Evolutionary conservation across 1,140 invertebrate genomes (phyloP), one percentile per base, ranked within the genome.

Genomic region (Rhopalosiphum padi): DNA sequence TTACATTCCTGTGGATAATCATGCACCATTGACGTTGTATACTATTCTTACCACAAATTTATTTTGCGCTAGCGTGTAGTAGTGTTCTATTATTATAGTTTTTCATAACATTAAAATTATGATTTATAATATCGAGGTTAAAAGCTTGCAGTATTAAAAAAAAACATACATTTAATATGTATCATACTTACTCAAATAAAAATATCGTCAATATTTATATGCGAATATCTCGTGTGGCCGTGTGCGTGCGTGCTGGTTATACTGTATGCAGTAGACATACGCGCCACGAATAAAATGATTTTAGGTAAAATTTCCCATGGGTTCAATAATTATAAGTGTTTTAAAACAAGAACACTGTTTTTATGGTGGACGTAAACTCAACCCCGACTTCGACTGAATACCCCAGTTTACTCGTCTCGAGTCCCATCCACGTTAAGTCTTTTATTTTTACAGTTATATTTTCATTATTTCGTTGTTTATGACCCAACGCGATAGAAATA

Each of bases 231-330:
- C 35, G 35, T 11, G 8, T 85, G 22, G 82, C 1, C 22, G 35
- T 11, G 35, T 43, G 37, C 2, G 22, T 83, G 8, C 3, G 2
- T 37, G 35, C 0, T 23, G 21, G 2, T 23, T 37, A 83, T 41
- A 35, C 21, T 83, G 7, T 37, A 83, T 30, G 0, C 6, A 23
- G 11, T 86, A 46, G 11, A 86, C 25, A 25, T 86, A 30, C 25
- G 15, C 43, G 21, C 6, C 6, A 23, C 22, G 41, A 53, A 51
- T 51, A 51, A 51, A 53, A 89, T 37, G n/a, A 53, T 51, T 89
- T 89, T 89, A 51, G 48, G 87, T 37, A 89, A 89, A 51, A 89
- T 53, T 89, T 89, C 87, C 87, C 87, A n/a, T n/a, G 87, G 87
- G 87, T 37, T 53, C 87, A 37, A 53, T 89, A 53, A 53, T 89